Evolutionary conservation across 2,888 invertebrate species (phyloP), one percentile per base, ranked within the genome.

Genomic region (Drosophila kanekoi): DNA sequence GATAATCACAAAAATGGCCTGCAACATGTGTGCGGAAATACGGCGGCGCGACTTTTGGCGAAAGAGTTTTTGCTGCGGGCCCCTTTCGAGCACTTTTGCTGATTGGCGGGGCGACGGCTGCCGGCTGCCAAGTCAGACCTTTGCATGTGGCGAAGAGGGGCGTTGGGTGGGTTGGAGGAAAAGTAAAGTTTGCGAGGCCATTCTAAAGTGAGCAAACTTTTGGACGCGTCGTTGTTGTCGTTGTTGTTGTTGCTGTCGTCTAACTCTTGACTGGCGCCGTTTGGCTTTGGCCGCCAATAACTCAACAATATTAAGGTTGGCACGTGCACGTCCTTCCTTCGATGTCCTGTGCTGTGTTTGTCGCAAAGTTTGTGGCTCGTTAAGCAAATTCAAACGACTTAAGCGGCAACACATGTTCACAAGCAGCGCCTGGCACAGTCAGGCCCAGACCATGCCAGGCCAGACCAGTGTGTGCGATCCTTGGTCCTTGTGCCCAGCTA

Each of bases 331-430:
- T 65, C 78, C 77, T 83, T 63, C 67, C 72, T 38, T 72, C 44
- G 40, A 38, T 44, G 51, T 49, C 52, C 60, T 53, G 38, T 61
- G 62, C 76, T 65, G 48, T 70, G 81, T 87, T 84, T 89, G 89
- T 89, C 87, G 77, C 89, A 87, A 86, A 89, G 80, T 87, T 87
- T 84, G 87, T 82, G 83, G 83, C 89, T 89, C 89, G 87, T 87
- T 89, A 87, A 86, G 88, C 87, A 85, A 87, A 89, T 86, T 87
- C 88, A 78, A 86, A 83, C 81, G 89, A 89, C 88, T 87, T 88
- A 81, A 88, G 77, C 80, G 86, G 89, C 88, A 89, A 87, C 86
- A 86, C 88, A 86, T 86, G 86, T 80, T 89, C 54, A 51, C 73
- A 81, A 87, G 87, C 85, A 79, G 56, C 48, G 69, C 61, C 35